phyloP scores from a whole-genome alignment of 2,888 invertebrate genomes.

The Eupithecia exiguata region DNA sequence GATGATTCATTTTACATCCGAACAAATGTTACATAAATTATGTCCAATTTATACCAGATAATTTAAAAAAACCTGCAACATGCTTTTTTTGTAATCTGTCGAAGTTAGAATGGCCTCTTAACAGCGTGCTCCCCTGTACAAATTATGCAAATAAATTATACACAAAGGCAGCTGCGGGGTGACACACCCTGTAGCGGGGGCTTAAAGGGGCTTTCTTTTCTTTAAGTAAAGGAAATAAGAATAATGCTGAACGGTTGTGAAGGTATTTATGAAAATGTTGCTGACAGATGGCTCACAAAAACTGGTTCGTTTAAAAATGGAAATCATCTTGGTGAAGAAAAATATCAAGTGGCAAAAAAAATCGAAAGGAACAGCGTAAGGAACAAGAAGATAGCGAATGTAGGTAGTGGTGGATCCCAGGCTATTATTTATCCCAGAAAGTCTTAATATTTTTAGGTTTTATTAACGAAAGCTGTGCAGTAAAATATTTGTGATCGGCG shows the following conservation, averaged over 20 bases:
- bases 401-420: background rate
- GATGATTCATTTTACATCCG: background rate
- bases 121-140: conserved; percentile 49
- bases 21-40: background rate
- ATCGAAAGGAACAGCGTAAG: background rate
- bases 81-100: background rate
- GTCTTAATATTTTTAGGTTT: background rate
- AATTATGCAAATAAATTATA: conserved; percentile 64
- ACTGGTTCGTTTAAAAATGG: background rate
- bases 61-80: background rate
- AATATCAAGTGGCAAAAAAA: background rate
- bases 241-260: conserved; percentile 21
- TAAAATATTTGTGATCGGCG: background rate
- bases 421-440: background rate
- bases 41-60: too few species aligned
- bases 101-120: conserved; percentile 35
- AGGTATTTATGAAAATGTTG: conserved; percentile 30
- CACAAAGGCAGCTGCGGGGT: conserved; percentile 50
- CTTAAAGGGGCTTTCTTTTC: conserved; percentile 15
- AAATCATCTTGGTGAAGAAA: background rate
- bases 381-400: background rate
- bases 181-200: conserved; percentile 41
- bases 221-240: conserved; percentile 26
- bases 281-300: conserved; percentile 13
- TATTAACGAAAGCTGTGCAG: background rate